Evolutionary conservation across 2,888 invertebrate species (phyloP).

Genomic region (Gasteruption jaculator): DNA sequence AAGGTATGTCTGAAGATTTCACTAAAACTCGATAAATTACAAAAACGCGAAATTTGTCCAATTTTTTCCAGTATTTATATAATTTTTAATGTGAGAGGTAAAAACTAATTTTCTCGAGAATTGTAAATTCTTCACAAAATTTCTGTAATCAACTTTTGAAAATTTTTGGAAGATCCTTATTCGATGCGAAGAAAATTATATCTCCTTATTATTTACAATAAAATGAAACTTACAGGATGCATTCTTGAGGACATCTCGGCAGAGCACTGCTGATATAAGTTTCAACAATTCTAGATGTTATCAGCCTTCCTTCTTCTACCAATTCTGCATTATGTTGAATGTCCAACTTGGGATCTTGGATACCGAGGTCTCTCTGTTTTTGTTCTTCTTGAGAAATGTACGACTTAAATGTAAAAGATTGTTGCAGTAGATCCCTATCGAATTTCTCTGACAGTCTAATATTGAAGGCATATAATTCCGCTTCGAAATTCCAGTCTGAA

Average conservation of each 20-base stretch:
- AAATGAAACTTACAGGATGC: slow-evolving; percentile 56
- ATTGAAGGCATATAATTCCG: slow-evolving; percentile 85
- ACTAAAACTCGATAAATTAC: too few relatives aligned
- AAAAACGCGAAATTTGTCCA: too few relatives aligned
- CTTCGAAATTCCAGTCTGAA: slow-evolving; percentile 83
- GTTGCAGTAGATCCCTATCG: slow-evolving; percentile 63
- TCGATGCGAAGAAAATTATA: not conserved
- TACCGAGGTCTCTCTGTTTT: slow-evolving; percentile 67
- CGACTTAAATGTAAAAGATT: slow-evolving; percentile 76
- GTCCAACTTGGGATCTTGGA: slow-evolving; percentile 57
- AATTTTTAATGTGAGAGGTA: too few relatives aligned
- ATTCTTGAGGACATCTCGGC: slow-evolving; percentile 72
- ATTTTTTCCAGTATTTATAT: too few relatives aligned
- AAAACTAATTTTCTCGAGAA: too few relatives aligned
- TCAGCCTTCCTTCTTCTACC: slow-evolving; percentile 62
- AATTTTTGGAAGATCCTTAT: too few relatives aligned
- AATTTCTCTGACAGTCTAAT: slow-evolving; percentile 82
- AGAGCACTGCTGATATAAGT: slow-evolving; percentile 66
- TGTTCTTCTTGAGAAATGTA: slow-evolving; percentile 70
- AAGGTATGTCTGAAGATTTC: too few relatives aligned
- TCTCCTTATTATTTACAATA: not conserved
- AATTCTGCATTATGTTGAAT: slow-evolving; percentile 67
- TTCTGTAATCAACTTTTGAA: too few relatives aligned
- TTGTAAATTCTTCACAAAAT: too few relatives aligned
- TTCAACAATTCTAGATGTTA: slow-evolving; percentile 64